Base-by-base conservation (phyloP, 2,888 invertebrate species). In the Tridacna gigas region DNA sequence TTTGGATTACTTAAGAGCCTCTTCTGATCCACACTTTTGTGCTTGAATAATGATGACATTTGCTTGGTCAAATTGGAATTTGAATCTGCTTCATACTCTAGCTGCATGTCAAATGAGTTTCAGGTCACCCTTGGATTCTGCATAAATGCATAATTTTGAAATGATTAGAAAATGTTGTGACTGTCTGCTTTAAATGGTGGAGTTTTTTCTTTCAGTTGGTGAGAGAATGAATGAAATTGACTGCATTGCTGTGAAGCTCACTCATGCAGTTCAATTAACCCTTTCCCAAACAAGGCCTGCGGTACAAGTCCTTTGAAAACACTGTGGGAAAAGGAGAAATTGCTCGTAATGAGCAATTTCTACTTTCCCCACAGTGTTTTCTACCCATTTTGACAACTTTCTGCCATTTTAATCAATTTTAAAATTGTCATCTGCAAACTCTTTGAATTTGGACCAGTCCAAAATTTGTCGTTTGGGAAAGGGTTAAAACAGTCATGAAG, bases 1-100 rank as follows among this genome's bases (percentile, higher is more conserved):
- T 67, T 67, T 28, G 45, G 67, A 67, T 45, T 67, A 67, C 37
- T 15, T n/a, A 2, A 67, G 67, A 67, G 45, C 45, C 13, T 37
- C 45, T n/a, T 11, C 37, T 28, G 67, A 67, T 67, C 45, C 37
- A 67, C 67, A 37, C 45, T 67, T 67, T 67, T 67, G 37, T 45
- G 45, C 67, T 67, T 67, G 67, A 67, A 67, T 67, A 67, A 67
- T 67, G 67, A 67, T 67, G 67, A 67, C 67, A 67, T 67, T 67
- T 67, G 67, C 45, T 67, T 67, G 67, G 67, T 67, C 67, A 67
- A 45, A 67, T 67, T 67, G 45, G 67, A 67, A 67, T 67, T 67
- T 67, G 67, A 37, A 45, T 67, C 67, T 67, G 67, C 67, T 67
- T 45, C 7, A 20, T 22, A 51, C 51, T 25, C 25, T 71, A 71